Evolutionary conservation across 2,888 invertebrate species (phyloP).

Genomic region (Cyaniris semiargus): DNA sequence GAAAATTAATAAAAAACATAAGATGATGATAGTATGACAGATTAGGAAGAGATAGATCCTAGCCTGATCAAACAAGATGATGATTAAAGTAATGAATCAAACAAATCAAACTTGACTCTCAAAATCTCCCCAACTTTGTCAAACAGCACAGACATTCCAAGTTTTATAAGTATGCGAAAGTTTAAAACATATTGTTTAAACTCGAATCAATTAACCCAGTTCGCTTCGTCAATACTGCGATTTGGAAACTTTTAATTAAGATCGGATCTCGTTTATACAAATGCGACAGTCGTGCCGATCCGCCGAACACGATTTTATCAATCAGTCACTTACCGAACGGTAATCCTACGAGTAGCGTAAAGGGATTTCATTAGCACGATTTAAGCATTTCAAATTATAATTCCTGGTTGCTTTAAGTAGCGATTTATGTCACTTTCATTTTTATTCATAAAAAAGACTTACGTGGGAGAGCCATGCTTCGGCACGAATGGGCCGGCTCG

Average conservation of each 20-base stretch:
- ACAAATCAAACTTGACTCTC: neutral
- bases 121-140: neutral
- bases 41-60: neutral
- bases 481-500: too few relatives aligned
- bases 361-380: slow-evolving; percentile 26
- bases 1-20: neutral
- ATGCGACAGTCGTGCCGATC: slow-evolving; percentile 50
- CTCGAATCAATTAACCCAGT: slow-evolving; percentile 55
- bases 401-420: neutral
- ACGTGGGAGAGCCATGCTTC: too few relatives aligned
- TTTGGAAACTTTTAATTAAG: slow-evolving; percentile 60
- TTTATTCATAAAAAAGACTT: neutral
- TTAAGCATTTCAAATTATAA: neutral
- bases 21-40: neutral
- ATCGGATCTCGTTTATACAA: slow-evolving; percentile 56
- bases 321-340: slow-evolving; percentile 44
- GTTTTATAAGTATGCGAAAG: slow-evolving; percentile 3
- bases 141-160: neutral
- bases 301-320: slow-evolving; percentile 68
- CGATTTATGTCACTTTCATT: neutral
- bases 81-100: neutral
- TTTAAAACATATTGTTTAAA: slow-evolving; percentile 25
- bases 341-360: slow-evolving; percentile 32
- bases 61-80: neutral
- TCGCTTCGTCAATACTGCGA: slow-evolving; percentile 45